Evolutionary conservation across 2,888 invertebrate genomes (phyloP), one percentile per base, ranked within the genome.

Genomic region (Laspeyria flexula): DNA sequence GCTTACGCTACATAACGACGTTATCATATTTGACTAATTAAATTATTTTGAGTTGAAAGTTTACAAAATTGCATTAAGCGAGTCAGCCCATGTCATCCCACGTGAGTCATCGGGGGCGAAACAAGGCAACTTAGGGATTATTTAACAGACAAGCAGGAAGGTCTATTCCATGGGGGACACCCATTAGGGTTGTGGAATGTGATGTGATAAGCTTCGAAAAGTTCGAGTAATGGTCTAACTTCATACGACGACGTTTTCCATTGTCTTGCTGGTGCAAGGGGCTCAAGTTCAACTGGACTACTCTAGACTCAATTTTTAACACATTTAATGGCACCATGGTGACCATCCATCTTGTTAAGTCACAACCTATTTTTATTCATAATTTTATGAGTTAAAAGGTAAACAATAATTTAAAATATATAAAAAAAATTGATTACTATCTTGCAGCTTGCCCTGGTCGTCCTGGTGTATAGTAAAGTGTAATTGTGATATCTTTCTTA

Each of bases 21-120:
- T 13, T 41, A 41, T 6, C 11, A 27, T n/a, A 34, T 43, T 21
- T 16, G 23, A 7, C 18, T 31, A 41, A 41, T 15, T 15, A 15
- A 43, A 43, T 43, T 43, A 35, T 27, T 37, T 3, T 21, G 37
- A 15, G 27, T 37, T 2, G 16, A 44, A 44, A 38, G 29, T 44
- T 37, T 34, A 35, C 27, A 21, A 29, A 38, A 30, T 27, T 27
- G 43, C 44, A 44, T 38, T 44, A 44, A n/a, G 35, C 35, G 23
- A 13, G 21, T 31, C 10, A 13, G 30, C 29, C 30, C 29, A 13
- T 38, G 27, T 29, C 30, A 18, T 29, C 44, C 44, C 44, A 44
- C 29, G 33, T 12, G 44, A 37, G 37, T 30, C 37, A 30, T 44
- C 21, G 3, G 27, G 35, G 16, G 15, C 15, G 4, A 13, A 16